These are phyloP conservation scores for Ornithoptera alexandrae DNA, from an alignment of 2,888 invertebrate species.

Conservation along the genomic window DNA sequence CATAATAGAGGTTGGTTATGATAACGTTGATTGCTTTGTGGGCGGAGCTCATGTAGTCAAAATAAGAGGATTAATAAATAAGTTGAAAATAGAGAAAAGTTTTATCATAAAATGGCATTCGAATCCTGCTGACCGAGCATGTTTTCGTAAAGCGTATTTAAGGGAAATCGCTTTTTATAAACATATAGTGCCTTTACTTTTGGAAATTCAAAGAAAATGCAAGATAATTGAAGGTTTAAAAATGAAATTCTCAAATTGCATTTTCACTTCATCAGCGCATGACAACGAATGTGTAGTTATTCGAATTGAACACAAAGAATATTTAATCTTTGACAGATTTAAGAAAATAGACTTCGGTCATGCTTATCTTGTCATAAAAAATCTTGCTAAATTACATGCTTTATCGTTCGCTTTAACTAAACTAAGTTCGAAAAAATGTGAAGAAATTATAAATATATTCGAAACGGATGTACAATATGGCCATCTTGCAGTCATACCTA, in stretches of 20 bases:
- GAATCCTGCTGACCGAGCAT: slow-evolving; percentile 44
- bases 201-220: slow-evolving; percentile 51
- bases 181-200: slow-evolving; percentile 46
- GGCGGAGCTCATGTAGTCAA: slow-evolving; percentile 49
- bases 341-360: slow-evolving; percentile 48
- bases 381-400: slow-evolving; percentile 62
- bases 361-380: slow-evolving; percentile 52
- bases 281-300: slow-evolving; percentile 53
- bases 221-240: slow-evolving; percentile 58
- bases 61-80: slow-evolving; percentile 48
- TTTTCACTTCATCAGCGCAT: slow-evolving; percentile 47
- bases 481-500: slow-evolving; percentile 46
- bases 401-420: slow-evolving; percentile 53
- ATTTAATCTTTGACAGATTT: slow-evolving; percentile 47
- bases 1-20: slow-evolving; percentile 45
- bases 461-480: slow-evolving; percentile 55
- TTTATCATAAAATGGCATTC: slow-evolving; percentile 57
- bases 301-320: slow-evolving; percentile 37
- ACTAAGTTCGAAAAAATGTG: slow-evolving; percentile 45
- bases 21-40: slow-evolving; percentile 54
- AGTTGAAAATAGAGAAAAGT: slow-evolving; percentile 47
- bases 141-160: slow-evolving; percentile 52
- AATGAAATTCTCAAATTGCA: slow-evolving; percentile 60
- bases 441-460: slow-evolving; percentile 46
- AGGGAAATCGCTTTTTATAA: slow-evolving; percentile 52